Conservation (phyloP, 1,140 invertebrate genomes). For the Limonius californicus region DNA sequence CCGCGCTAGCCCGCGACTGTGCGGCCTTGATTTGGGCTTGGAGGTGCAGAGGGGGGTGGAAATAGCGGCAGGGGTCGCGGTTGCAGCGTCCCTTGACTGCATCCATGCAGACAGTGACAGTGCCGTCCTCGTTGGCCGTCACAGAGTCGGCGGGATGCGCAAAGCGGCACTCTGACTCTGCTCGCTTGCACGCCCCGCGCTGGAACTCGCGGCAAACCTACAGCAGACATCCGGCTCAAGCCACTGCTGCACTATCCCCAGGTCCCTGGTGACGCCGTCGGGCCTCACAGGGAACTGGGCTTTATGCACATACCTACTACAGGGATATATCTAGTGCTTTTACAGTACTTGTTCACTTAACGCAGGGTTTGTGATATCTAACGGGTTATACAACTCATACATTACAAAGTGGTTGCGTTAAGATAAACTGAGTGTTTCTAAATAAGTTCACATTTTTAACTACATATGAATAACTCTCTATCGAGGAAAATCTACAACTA, state of each 20-base stretch:
- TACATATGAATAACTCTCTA: slow-evolving; percentile 14
- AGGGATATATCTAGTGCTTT: slow-evolving; percentile 13
- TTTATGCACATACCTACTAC: slow-evolving; percentile 2
- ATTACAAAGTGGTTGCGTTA: background rate
- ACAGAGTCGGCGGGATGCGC: slow-evolving; percentile 94
- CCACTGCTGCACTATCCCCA: slow-evolving; percentile 37
- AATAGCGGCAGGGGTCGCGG: slow-evolving; percentile 95
- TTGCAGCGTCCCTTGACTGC: slow-evolving; percentile 95
- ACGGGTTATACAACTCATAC: background rate
- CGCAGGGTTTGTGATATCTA: background rate
- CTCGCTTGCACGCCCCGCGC: slow-evolving; percentile 94
- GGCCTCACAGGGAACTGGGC: background rate
- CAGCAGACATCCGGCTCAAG: slow-evolving; percentile 46
- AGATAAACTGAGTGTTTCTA: slow-evolving; percentile 3
- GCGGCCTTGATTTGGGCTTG: slow-evolving; percentile 97
- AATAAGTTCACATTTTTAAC: background rate
- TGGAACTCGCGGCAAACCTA: slow-evolving; percentile 98
- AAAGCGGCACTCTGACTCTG: slow-evolving; percentile 94
- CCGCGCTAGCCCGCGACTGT: slow-evolving; percentile 91
- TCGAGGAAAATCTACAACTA: slow-evolving; percentile 8
- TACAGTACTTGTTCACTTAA: background rate
- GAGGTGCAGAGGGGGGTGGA: slow-evolving; percentile 96
- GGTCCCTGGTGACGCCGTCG: background rate
- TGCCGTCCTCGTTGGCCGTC: slow-evolving; percentile 90
- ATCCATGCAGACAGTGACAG: slow-evolving; percentile 98